Conservation (phyloP, 2,888 invertebrate species). For the Drosophila mulleri region DNA sequence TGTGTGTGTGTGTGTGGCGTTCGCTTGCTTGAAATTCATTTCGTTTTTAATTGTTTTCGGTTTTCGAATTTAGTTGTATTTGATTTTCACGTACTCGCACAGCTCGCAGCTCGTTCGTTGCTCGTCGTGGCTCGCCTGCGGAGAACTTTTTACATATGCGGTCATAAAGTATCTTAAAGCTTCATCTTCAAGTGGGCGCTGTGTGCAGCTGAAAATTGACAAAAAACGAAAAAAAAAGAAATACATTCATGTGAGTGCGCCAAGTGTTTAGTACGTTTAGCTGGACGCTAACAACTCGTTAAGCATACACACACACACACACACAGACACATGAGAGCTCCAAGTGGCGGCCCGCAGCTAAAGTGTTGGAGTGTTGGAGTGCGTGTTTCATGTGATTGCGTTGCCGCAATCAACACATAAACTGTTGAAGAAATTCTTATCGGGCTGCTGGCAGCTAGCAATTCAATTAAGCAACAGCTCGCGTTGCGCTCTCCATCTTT, state of each 20-base stretch:
- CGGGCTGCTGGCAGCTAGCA: conserved; percentile 39
- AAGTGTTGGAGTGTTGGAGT: conserved; percentile 14
- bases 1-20: conserved; percentile 12
- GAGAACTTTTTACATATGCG: conserved; percentile 40
- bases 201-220: conserved; percentile 15
- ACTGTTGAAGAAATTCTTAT: conserved; percentile 52
- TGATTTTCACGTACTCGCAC: conserved; percentile 76
- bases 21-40: conserved; percentile 64
- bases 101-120: conserved; percentile 41
- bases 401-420: conserved; percentile 37
- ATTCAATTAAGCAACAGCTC: conserved; percentile 61
- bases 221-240: neutral
- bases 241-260: conserved; percentile 47
- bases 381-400: conserved; percentile 37
- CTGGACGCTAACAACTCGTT: conserved; percentile 55
- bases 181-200: conserved; percentile 39
- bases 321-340: neutral
- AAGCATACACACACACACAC: conserved; percentile 13
- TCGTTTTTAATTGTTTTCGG: conserved; percentile 79
- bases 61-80: conserved; percentile 78
- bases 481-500: conserved; percentile 18
- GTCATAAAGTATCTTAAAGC: conserved; percentile 33
- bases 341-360: conserved; percentile 43
- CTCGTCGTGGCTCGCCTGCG: conserved; percentile 38
- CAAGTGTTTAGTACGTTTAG: conserved; percentile 45